Percentiles rank a stretch among this genome's conserved stretches.
phyloP scores from a whole-genome alignment of 2,797 vertebrate species.

The Coregonus sp. region DNA sequence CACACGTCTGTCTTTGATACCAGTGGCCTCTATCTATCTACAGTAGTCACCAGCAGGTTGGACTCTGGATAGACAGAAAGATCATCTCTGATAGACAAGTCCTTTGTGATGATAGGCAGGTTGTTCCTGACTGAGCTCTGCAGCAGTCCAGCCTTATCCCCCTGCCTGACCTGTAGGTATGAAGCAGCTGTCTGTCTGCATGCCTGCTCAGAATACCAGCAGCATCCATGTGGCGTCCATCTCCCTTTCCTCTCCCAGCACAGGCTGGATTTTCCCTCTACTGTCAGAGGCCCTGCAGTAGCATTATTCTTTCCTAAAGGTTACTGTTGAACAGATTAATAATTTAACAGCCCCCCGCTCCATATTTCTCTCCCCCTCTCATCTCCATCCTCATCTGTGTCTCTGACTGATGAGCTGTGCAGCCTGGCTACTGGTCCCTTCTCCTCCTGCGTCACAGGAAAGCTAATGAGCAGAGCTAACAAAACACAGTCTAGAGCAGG shows the following conservation, averaged over 20 bases:
- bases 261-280: background rate
- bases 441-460: background rate
- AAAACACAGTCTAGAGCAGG: background rate
- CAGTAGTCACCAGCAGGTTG: too few species aligned
- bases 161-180: too few species aligned
- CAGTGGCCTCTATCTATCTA: background rate
- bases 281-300: background rate
- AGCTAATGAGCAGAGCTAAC: slow-evolving; percentile 14
- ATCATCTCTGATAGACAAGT: too few species aligned
- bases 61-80: too few species aligned
- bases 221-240: background rate
- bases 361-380: background rate
- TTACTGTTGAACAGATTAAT: slow-evolving; percentile 16
- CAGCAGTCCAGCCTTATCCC: too few species aligned
- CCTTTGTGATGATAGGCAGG: too few species aligned
- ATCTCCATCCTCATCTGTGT: background rate
- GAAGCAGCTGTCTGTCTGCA: too few species aligned
- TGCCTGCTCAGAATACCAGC: too few species aligned
- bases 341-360: slow-evolving; percentile 17
- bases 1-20: background rate
- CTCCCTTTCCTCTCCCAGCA: background rate
- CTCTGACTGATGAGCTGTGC: background rate
- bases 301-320: slow-evolving; percentile 25
- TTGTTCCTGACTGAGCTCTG: too few species aligned
- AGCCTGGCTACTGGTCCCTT: background rate